Conservation (phyloP, 92 coral and sea anemone genomes). For the Epizoanthus stellaris region DNA sequence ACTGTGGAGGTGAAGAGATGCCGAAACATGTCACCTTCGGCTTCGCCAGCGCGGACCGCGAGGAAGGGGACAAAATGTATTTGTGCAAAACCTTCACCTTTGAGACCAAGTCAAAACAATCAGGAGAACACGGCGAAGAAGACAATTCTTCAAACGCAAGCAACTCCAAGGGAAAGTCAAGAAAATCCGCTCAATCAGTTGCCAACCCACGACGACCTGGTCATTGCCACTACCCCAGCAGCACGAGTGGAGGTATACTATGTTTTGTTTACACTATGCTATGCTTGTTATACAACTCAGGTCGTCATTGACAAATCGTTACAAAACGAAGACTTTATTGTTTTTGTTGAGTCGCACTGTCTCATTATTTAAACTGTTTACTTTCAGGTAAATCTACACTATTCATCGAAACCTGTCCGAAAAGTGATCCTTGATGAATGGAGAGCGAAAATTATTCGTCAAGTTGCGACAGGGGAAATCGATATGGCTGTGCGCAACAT, state of each 20-base stretch:
- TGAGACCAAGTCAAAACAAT: background rate
- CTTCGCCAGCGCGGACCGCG: background rate
- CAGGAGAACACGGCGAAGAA: background rate
- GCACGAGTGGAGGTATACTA: conserved; percentile 12
- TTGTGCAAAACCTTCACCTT: conserved; percentile 3
- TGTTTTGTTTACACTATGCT: conserved; percentile 1
- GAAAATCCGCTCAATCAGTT: conserved; percentile 1
- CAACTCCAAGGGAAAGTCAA: background rate
- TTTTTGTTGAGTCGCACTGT: background rate
- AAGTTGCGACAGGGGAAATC: conserved; percentile 28
- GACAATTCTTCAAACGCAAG: background rate
- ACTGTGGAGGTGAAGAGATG: background rate
- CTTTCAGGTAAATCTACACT: conserved; percentile 34
- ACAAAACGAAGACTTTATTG: background rate
- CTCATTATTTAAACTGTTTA: conserved; percentile 6
- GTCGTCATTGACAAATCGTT: background rate
- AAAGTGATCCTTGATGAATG: conserved; percentile 25
- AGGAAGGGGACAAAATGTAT: background rate
- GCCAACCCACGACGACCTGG: conserved; percentile 28
- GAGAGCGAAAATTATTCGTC: conserved; percentile 25
- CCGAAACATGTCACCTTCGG: background rate
- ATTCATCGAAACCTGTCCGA: conserved; percentile 36
- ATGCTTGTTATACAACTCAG: background rate
- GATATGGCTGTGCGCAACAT: conserved; percentile 22
- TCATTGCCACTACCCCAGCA: conserved; percentile 34